These are phyloP conservation scores for Eolophus roseicapilla DNA, from an alignment of 2,113 vertebrate species.

Conservation along the genomic window DNA sequence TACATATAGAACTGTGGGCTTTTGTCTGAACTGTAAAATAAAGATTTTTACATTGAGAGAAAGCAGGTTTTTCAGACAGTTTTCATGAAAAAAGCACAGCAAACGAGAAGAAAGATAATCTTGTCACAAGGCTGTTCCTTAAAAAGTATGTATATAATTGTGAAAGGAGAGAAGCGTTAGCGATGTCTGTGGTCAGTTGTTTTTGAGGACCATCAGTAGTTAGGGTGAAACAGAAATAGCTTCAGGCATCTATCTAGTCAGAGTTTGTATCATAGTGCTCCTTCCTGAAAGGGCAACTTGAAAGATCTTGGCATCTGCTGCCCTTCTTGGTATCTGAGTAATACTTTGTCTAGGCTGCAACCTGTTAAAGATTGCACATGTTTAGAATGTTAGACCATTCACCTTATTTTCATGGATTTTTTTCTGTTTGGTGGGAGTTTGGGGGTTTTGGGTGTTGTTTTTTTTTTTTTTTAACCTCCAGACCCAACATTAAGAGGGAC, in stretches of 20 bases:
- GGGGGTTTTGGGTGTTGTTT: background rate
- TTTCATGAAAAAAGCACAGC: background rate
- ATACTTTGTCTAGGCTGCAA: background rate
- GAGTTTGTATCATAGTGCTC: background rate
- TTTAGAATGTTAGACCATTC: background rate
- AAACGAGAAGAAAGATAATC: background rate
- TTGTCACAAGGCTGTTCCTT: background rate
- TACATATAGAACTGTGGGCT: accelerated
- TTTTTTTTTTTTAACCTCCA: background rate
- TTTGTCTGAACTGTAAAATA: background rate
- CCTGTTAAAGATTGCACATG: background rate
- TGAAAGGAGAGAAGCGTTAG: background rate
- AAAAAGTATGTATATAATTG: accelerated
- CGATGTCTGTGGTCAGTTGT: background rate
- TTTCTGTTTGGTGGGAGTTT: background rate
- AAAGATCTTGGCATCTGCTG: background rate
- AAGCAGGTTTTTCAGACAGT: background rate
- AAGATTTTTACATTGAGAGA: background rate
- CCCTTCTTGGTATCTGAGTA: background rate
- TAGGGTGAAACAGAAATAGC: background rate
- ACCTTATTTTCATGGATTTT: accelerated
- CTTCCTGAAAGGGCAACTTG: background rate
- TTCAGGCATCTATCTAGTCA: background rate
- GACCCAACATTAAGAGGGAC: background rate
- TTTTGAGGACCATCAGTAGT: background rate